These are phyloP conservation scores for Chalcis sispes DNA, from an alignment of 2,888 invertebrate species.

Conservation along the genomic window DNA sequence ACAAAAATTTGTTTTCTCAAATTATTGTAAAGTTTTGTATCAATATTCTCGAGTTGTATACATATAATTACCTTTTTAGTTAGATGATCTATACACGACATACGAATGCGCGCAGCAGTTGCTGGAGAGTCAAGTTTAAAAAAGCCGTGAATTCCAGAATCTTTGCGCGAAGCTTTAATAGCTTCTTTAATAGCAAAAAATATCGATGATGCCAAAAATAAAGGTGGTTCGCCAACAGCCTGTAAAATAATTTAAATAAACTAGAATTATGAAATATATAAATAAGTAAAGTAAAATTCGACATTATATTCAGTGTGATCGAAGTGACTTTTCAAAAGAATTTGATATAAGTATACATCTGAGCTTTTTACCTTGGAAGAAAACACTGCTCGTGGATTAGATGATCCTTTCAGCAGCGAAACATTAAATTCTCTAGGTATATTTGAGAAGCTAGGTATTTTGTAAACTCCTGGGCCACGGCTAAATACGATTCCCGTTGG, in stretches of 20 bases:
- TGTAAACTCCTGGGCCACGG: slow-evolving; percentile 94
- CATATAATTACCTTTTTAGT: slow-evolving; percentile 86
- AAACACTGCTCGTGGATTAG: slow-evolving; percentile 93
- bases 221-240: slow-evolving; percentile 97
- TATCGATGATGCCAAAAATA: slow-evolving; percentile 91
- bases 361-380: slow-evolving; percentile 80
- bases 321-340: no score
- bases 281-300: no score
- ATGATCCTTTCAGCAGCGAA: slow-evolving; percentile 90
- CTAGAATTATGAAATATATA: neutral
- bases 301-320: no score
- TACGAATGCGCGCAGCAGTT: slow-evolving; percentile 90
- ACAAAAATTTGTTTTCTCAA: no score
- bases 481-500: slow-evolving; percentile 89
- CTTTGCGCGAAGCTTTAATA: slow-evolving; percentile 85
- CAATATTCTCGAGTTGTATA: no score
- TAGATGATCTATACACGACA: slow-evolving; percentile 92
- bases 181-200: slow-evolving; percentile 95
- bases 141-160: slow-evolving; percentile 80
- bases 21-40: no score
- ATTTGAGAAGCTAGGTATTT: slow-evolving; percentile 94
- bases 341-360: neutral
- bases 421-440: slow-evolving; percentile 96
- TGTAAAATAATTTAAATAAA: slow-evolving; percentile 72
- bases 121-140: slow-evolving; percentile 90